Evolutionary conservation across 2,797 vertebrate species (phyloP).

Genomic region (Danio tinwini): DNA sequence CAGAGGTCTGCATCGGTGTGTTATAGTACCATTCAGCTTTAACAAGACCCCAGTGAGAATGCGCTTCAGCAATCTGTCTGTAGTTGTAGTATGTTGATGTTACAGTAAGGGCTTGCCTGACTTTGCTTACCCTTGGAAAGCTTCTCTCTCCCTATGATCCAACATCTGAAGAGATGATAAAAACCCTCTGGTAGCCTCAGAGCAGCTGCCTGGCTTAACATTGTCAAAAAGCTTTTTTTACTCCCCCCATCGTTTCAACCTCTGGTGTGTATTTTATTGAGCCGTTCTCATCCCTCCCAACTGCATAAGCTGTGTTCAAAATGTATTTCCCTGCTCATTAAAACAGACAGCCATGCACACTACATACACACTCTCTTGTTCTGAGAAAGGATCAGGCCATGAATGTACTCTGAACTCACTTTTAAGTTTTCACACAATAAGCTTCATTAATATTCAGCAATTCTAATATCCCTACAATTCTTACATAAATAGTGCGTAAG

Average conservation of each 20-base stretch:
- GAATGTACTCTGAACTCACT: constrained; percentile 43
- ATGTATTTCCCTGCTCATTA: constrained; percentile 86
- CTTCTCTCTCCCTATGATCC: constrained; percentile 80
- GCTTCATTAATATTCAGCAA: constrained; percentile 13
- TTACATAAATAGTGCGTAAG: too few relatives aligned
- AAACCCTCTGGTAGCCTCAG: constrained; percentile 82
- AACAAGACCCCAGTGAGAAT: constrained; percentile 40
- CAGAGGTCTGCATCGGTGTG: constrained; percentile 13
- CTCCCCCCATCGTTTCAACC: constrained; percentile 81
- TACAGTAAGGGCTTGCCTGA: constrained; percentile 80
- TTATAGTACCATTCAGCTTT: constrained; percentile 3
- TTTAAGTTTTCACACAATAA: constrained; percentile 20
- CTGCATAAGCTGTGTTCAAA: constrained; percentile 79
- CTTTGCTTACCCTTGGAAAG: constrained; percentile 87
- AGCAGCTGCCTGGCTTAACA: constrained; percentile 85
- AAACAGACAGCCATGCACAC: constrained; percentile 72
- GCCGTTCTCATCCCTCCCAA: constrained; percentile 81
- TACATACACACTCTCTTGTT: constrained; percentile 73
- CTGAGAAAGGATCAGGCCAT: constrained; percentile 43
- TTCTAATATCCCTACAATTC: not conserved
- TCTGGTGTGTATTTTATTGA: constrained; percentile 89
- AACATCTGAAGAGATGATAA: constrained; percentile 87
- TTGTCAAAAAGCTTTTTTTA: constrained; percentile 86
- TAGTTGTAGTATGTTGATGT: constrained; percentile 62
- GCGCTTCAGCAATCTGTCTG: constrained; percentile 58